Evolutionary conservation across 2,113 vertebrate species (phyloP).

Genomic region (Procapra przewalskii): DNA sequence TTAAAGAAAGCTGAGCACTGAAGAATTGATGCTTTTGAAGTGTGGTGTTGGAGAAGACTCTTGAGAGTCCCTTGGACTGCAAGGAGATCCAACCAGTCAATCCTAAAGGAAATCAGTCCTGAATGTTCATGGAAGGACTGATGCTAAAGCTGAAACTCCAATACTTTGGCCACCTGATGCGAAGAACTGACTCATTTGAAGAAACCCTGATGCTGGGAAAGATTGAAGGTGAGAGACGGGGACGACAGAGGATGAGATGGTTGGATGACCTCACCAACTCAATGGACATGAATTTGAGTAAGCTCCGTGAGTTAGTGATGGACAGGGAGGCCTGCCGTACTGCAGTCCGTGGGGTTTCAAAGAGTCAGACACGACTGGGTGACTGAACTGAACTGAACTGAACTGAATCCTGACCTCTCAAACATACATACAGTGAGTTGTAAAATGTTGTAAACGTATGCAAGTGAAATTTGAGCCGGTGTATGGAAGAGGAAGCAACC

Average conservation of each 20-base stretch:
- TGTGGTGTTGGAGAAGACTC: neutral
- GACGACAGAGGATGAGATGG: neutral
- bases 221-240: neutral
- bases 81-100: neutral
- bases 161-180: neutral
- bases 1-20: neutral
- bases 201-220: neutral
- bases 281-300: neutral
- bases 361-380: rapidly evolving
- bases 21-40: neutral
- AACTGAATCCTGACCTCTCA: neutral
- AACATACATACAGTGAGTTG: neutral
- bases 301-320: neutral
- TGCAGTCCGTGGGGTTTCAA: neutral
- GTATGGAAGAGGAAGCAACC: neutral
- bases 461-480: neutral
- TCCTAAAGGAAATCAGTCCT: neutral
- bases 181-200: neutral
- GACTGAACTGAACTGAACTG: neutral
- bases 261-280: neutral
- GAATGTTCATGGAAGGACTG: neutral
- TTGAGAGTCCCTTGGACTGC: neutral
- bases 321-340: neutral
- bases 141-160: neutral
- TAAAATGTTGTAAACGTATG: neutral